Evolutionary conservation across 2,113 vertebrate species (phyloP), one percentile per base, ranked within the genome.

Genomic region (Smithornis capensis): DNA sequence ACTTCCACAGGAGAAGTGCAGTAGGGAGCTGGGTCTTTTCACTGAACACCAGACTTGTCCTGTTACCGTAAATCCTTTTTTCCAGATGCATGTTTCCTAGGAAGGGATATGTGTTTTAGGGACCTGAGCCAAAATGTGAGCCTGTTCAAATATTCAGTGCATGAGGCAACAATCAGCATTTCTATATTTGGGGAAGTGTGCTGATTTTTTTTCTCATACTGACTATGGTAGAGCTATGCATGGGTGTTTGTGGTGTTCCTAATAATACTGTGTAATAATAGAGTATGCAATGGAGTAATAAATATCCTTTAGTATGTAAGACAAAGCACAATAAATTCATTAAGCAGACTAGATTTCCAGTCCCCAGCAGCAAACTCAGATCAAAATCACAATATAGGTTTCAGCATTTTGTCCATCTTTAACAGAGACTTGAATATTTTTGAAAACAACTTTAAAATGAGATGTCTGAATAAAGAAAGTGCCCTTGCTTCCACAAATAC

Each of bases 181-280:
- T 94, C 92, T 94, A 75, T 94, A 93, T 90, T 92, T 90, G 91
- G 95, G 67, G 47, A 93, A 86, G 64, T 3, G 37, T 70, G 71
- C 31, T 83, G n/a, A 4, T n/a, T 76, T 90, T 84, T 81, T 55
- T 74, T 33, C 60, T 71, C 25, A 10, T 27, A 33, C 24, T 53
- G 53, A 16, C 33, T 55, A 2, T 21, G 50, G 47, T 16, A 77
- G 47, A 70, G 59, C 37, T 59, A 42, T 65, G 42, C 21, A 80
- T 0, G 5, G 4, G 24, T 64, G 22, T 57, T 77, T 68, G 47
- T 52, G 64, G 81, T 33, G 71, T 73, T 92, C 15, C 1, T 79
- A 84, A 83, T 68, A 69, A 76, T 38, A 50, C 38, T 63, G 35
- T 63, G 24, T 47, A 67, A 77, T 63, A 93, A 74, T 25, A 59